phyloP scores from a whole-genome alignment of 2,113 vertebrate species.

The Trinectes maculatus region DNA sequence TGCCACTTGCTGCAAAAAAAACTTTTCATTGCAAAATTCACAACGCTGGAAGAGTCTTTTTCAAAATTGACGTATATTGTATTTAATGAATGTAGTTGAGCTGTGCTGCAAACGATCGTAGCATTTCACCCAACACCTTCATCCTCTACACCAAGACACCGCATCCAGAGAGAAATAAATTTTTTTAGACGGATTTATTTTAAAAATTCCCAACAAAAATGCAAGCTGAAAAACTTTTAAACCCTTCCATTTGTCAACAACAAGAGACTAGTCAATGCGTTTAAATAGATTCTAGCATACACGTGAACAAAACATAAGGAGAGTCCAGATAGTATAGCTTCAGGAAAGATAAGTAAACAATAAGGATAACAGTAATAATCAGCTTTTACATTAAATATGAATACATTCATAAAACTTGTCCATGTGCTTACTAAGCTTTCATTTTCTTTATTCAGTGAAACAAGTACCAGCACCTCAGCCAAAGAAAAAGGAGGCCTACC shows the following conservation, averaged over 20 bases:
- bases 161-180: constrained; percentile 8
- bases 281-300: constrained; percentile 50
- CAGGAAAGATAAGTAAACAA: constrained; percentile 53
- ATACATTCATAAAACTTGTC: constrained; percentile 68
- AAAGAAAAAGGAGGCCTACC: constrained; percentile 1
- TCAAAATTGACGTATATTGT: constrained; percentile 4
- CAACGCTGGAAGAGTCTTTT: constrained; percentile 13
- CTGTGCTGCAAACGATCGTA: not conserved
- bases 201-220: constrained; percentile 58
- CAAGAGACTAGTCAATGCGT: constrained; percentile 41
- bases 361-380: constrained; percentile 38
- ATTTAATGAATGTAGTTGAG: constrained; percentile 9
- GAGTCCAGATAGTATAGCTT: constrained; percentile 34
- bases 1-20: constrained; percentile 1
- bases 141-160: constrained; percentile 3
- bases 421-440: constrained; percentile 55
- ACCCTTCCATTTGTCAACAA: constrained; percentile 39
- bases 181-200: constrained; percentile 63
- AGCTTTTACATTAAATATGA: constrained; percentile 49
- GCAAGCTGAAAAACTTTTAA: constrained; percentile 61
- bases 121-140: constrained; percentile 2
- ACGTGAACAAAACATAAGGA: constrained; percentile 49
- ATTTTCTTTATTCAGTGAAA: constrained; percentile 19
- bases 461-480: not conserved
- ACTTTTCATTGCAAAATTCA: constrained; percentile 9